phyloP scores from a whole-genome alignment of 2,113 vertebrate genomes.

The Donacobius atricapilla region DNA sequence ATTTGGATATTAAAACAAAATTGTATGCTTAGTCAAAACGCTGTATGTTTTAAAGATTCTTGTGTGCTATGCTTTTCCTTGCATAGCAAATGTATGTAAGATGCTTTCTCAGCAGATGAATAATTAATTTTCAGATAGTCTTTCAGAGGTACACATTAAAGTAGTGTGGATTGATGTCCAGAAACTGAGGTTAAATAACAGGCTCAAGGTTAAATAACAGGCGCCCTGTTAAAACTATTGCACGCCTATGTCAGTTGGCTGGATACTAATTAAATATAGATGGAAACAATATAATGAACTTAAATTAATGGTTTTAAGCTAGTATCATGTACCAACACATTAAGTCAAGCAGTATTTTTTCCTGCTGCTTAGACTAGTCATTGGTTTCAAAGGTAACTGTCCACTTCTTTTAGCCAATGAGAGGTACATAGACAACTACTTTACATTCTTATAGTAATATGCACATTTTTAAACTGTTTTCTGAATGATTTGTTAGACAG shows the following conservation, averaged over 20 bases:
- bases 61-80: slow-evolving; percentile 19
- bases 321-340: neutral
- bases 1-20: neutral
- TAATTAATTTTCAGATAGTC: slow-evolving; percentile 66
- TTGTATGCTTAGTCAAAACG: neutral
- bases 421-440: neutral
- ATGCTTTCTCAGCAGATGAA: slow-evolving; percentile 37
- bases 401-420: neutral
- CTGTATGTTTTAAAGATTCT: neutral
- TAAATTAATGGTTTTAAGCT: slow-evolving; percentile 43
- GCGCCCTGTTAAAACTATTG: slow-evolving; percentile 45
- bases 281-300: slow-evolving; percentile 60
- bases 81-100: slow-evolving; percentile 14
- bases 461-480: neutral
- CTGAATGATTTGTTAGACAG: neutral
- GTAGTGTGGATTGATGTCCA: slow-evolving; percentile 67
- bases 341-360: neutral
- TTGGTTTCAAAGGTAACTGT: neutral
- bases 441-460: neutral
- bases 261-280: slow-evolving; percentile 63
- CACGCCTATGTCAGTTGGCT: slow-evolving; percentile 15
- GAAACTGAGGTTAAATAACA: slow-evolving; percentile 70
- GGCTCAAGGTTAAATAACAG: slow-evolving; percentile 61
- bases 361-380: neutral
- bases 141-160: slow-evolving; percentile 62